phyloP scores from a whole-genome alignment of 2,113 vertebrate species.

The Bagarius yarrelli region DNA sequence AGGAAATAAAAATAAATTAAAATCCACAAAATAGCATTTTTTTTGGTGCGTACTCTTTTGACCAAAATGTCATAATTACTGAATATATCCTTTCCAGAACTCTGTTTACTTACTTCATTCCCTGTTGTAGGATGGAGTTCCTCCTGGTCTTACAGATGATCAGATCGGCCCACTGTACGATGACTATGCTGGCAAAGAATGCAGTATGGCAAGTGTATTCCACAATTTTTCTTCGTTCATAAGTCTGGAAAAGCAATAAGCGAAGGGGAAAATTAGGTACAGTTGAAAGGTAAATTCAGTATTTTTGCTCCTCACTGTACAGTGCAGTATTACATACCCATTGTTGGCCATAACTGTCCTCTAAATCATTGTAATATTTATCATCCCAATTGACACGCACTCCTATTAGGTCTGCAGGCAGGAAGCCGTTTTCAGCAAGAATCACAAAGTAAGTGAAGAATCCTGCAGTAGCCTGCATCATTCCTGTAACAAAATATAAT shows the following conservation, averaged over 20 bases:
- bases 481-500: slow-evolving; percentile 53
- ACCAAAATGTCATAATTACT: neutral
- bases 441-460: slow-evolving; percentile 86
- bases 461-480: slow-evolving; percentile 82
- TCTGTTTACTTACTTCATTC: slow-evolving; percentile 82
- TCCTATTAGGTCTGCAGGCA: slow-evolving; percentile 74
- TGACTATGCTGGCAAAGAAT: slow-evolving; percentile 87
- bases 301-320: neutral
- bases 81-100: neutral
- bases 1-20: neutral
- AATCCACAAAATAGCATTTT: neutral
- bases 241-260: slow-evolving; percentile 71
- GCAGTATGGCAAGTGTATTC: slow-evolving; percentile 93
- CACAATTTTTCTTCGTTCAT: slow-evolving; percentile 88
- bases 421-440: slow-evolving; percentile 82
- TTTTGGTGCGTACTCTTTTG: neutral
- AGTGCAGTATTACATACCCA: slow-evolving; percentile 67
- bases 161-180: slow-evolving; percentile 90
- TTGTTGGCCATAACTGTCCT: slow-evolving; percentile 76
- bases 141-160: slow-evolving; percentile 93
- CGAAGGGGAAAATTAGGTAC: neutral
- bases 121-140: slow-evolving; percentile 89
- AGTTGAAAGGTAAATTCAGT: neutral
- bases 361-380: slow-evolving; percentile 74
- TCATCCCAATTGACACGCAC: slow-evolving; percentile 82